Percentiles rank a stretch among this genome's conserved stretches.
Conservation (phyloP, 2,113 vertebrate genomes). For the Podiceps cristatus region DNA sequence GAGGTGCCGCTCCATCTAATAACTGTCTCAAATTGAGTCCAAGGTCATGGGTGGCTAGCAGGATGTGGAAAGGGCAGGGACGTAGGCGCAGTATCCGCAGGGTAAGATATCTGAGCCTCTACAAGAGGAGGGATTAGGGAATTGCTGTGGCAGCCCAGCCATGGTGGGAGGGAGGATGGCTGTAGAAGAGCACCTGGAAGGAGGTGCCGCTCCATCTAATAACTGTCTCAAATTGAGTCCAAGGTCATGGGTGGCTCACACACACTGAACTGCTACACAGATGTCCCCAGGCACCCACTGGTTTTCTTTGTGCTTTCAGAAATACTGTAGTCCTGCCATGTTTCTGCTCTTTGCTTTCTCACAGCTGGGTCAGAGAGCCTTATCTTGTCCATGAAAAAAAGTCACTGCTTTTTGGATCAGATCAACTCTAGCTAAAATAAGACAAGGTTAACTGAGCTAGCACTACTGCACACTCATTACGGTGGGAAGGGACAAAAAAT, state of each 20-base stretch:
- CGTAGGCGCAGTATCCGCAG: fast-evolving
- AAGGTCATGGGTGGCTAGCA: not conserved
- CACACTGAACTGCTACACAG: not conserved
- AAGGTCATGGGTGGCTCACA: not conserved
- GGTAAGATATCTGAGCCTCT: not conserved
- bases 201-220: not conserved
- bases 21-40: not conserved
- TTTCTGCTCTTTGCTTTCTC: not conserved
- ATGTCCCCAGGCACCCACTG: not conserved
- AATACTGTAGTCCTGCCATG: not conserved
- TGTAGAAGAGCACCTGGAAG: not conserved
- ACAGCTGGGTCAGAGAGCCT: not conserved
- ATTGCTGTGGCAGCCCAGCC: not conserved
- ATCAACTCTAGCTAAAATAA: conserved; percentile 25
- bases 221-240: not conserved
- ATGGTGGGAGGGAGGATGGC: not conserved
- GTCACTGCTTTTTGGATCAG: not conserved
- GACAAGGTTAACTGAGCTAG: not conserved
- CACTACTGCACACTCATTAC: not conserved
- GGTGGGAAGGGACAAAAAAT: not conserved
- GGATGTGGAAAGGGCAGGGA: not conserved
- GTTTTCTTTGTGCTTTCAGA: not conserved
- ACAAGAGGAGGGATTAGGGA: not conserved
- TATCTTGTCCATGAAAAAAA: not conserved
- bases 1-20: not conserved